Evolutionary conservation across 2,113 vertebrate genomes (phyloP).

Genomic region (Calidris pugnax): DNA sequence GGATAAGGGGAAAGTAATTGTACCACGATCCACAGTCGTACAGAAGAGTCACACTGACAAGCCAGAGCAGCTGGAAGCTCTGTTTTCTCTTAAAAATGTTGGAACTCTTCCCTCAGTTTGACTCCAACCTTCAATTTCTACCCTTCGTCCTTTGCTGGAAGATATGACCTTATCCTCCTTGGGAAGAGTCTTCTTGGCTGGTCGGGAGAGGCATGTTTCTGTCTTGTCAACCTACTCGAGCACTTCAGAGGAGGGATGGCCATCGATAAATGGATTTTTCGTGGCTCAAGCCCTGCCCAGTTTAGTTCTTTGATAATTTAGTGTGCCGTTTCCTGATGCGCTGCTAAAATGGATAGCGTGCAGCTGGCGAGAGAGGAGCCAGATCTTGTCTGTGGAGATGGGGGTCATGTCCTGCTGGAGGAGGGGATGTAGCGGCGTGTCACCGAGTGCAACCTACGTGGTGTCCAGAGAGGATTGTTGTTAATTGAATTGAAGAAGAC

Average conservation of each 20-base stretch:
- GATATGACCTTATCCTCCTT: background rate
- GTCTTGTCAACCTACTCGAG: constrained; percentile 1
- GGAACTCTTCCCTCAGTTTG: background rate
- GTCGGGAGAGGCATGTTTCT: background rate
- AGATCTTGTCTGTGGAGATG: background rate
- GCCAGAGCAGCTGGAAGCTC: background rate
- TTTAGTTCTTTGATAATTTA: constrained; percentile 42
- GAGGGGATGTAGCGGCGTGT: background rate
- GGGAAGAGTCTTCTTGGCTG: background rate
- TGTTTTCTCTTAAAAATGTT: background rate
- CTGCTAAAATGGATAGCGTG: background rate
- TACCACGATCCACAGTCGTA: rapidly evolving
- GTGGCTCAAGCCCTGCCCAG: background rate
- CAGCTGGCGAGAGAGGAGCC: background rate
- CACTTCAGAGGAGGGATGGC: background rate
- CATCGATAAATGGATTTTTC: constrained; percentile 49
- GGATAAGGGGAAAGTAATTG: background rate
- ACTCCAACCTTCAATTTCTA: background rate
- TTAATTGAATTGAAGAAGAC: constrained; percentile 72
- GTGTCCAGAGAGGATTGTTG: constrained; percentile 22
- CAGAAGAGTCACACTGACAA: background rate
- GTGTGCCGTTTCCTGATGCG: background rate
- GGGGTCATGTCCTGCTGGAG: constrained; percentile 34
- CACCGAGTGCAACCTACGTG: background rate
- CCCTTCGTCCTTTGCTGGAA: background rate